Evolutionary conservation across 1,140 invertebrate species (phyloP).

Genomic region (Drosophila funebris): DNA sequence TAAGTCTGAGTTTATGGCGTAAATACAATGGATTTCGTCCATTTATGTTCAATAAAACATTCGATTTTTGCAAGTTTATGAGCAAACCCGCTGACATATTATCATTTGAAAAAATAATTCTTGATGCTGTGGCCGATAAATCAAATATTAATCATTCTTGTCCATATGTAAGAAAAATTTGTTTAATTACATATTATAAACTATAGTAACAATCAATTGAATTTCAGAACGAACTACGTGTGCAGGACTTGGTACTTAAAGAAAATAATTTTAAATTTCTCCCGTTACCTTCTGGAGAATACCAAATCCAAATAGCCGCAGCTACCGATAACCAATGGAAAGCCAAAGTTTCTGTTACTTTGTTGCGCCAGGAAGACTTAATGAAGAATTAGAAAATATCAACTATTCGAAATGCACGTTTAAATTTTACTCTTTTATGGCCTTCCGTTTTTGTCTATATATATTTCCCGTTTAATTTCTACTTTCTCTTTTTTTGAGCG

Average conservation of each 20-base stretch:
- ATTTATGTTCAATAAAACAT: slow-evolving; percentile 6
- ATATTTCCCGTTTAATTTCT: too few relatives aligned
- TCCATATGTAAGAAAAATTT: not conserved
- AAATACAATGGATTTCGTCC: slow-evolving; percentile 4
- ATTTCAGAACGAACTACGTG: not conserved
- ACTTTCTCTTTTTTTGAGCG: too few relatives aligned
- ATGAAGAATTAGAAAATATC: too few relatives aligned
- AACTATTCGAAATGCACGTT: too few relatives aligned
- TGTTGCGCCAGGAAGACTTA: not conserved
- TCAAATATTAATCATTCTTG: slow-evolving; percentile 2
- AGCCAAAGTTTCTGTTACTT: not conserved
- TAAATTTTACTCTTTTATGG: too few relatives aligned
- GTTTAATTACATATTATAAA: not conserved
- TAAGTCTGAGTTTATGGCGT: not conserved
- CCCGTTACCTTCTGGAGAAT: not conserved
- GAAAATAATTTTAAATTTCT: not conserved
- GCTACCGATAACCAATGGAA: not conserved
- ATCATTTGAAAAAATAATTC: not conserved
- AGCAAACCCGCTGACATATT: not conserved
- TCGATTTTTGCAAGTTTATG: not conserved
- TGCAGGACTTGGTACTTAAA: not conserved
- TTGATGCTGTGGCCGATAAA: not conserved
- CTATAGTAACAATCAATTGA: not conserved
- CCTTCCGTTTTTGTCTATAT: too few relatives aligned
- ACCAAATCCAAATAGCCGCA: not conserved